Base-by-base conservation (phyloP, 2,888 invertebrate species). In the Trichogramma dendrolimi region DNA sequence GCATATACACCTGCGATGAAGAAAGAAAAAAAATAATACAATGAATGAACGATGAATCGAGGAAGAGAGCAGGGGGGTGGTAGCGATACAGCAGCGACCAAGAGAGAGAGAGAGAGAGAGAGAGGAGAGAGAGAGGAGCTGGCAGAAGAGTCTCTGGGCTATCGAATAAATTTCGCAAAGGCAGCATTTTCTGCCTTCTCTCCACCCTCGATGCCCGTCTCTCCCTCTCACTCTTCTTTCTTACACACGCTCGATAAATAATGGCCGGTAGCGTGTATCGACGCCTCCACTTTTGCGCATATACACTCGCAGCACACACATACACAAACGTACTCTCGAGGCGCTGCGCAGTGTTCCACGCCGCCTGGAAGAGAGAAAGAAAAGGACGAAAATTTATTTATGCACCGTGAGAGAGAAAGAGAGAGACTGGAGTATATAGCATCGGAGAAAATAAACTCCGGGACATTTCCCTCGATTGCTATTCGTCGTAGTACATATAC, bases 161-260 rank as follows among this genome's bases (percentile, higher is more conserved):
- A 55, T 58, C 59, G 64, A 64, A 64, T 64, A 62, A 64, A 64
- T 64, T 64, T 62, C 54, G 62, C 55, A 60, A 59, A 60, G 38
- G 53, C 55, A 56, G 51, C 58, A 64, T 27, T 27, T 27, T 27
- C 27, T 27, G 27, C 27, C 27, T 27, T 27, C 27, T 27, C 27
- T 27, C 27, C 27, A 27, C 27, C 27, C 27, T 27, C 56, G 61
- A 61, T 58, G 58, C 64, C 27, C 27, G 27, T 27, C 27, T 27
- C 27, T 27, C 27, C 27, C 27, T 55, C 55, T 51, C 44, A 52
- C 56, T 41, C 58, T 53, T 49, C 53, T 41, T 49, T 43, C 50
- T 61, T 64, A 64, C 60, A 59, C 62, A 61, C 49, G 50, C 54
- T 52, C 52, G 58, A 64, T 64, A 64, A 64, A 64, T 64, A 64